Evolutionary conservation across 92 coral and sea anemone species (phyloP).

Genomic region (Chrysogorgia sp.): DNA sequence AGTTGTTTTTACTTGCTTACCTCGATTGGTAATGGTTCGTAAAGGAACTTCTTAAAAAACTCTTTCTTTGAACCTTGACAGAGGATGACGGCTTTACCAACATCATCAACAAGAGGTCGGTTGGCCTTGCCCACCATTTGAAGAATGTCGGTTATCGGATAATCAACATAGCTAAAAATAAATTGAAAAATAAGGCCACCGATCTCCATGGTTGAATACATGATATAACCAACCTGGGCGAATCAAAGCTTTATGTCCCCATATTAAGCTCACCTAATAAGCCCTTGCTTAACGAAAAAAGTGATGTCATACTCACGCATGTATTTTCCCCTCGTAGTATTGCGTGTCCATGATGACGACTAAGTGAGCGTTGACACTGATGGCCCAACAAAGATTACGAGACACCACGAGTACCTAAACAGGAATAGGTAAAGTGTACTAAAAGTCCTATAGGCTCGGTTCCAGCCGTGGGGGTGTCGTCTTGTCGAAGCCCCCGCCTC

Average conservation of each 20-base stretch:
- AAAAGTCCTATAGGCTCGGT: too few relatives aligned
- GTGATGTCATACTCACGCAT: constrained; percentile 79
- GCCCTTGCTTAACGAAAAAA: too few relatives aligned
- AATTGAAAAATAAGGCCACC: not conserved
- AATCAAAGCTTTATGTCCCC: too few relatives aligned
- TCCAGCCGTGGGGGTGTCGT: too few relatives aligned
- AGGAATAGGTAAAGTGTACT: not conserved
- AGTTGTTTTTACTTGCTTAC: constrained; percentile 58
- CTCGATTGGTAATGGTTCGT: constrained; percentile 97
- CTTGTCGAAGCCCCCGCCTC: too few relatives aligned
- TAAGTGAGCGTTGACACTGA: constrained; percentile 86
- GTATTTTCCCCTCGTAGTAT: constrained; percentile 96
- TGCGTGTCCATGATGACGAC: constrained; percentile 95
- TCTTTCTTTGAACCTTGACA: constrained; percentile 98
- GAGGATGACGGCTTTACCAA: constrained; percentile 95
- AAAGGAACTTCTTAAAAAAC: constrained; percentile 93
- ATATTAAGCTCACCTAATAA: too few relatives aligned
- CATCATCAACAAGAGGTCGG: constrained; percentile 89
- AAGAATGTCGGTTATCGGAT: constrained; percentile 92
- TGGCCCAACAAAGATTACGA: constrained; percentile 93
- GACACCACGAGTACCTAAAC: constrained; percentile 88
- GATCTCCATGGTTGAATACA: too few relatives aligned
- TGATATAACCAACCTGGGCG: too few relatives aligned
- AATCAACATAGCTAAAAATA: constrained; percentile 72
- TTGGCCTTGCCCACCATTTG: constrained; percentile 94